Percentiles rank a stretch among this genome's conserved stretches.
Evolutionary conservation across 2,888 invertebrate species (phyloP).

Genomic region (Seira musarum): DNA sequence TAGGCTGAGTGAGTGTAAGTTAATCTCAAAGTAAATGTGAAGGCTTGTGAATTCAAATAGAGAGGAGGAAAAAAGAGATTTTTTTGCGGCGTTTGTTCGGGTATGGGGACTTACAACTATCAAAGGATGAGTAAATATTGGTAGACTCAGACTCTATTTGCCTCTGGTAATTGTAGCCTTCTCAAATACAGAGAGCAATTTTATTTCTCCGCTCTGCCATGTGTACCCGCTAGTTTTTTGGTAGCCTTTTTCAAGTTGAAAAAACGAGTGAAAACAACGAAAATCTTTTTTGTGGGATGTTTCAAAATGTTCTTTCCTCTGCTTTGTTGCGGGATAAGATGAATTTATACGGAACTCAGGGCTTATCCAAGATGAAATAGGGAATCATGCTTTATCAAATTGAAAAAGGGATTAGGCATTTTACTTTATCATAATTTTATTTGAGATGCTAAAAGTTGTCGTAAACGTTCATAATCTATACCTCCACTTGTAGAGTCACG

Average conservation of each 20-base stretch:
- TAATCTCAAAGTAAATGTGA: slow-evolving; percentile 46
- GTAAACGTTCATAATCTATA: too few relatives aligned
- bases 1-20: slow-evolving; percentile 11
- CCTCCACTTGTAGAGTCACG: not conserved
- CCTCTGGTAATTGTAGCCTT: not conserved
- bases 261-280: slow-evolving; percentile 35
- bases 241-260: slow-evolving; percentile 4
- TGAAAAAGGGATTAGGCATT: too few relatives aligned
- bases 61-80: not conserved
- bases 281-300: too few relatives aligned
- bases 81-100: not conserved
- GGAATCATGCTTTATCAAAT: too few relatives aligned
- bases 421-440: too few relatives aligned
- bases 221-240: too few relatives aligned
- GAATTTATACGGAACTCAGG: too few relatives aligned
- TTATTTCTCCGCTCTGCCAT: not conserved
- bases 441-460: too few relatives aligned
- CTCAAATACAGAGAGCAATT: not conserved
- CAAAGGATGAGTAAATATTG: not conserved
- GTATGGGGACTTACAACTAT: not conserved
- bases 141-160: not conserved
- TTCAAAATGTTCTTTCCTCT: too few relatives aligned
- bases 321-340: too few relatives aligned
- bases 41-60: not conserved
- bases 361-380: too few relatives aligned